Evolutionary conservation across 2,888 invertebrate species (phyloP).

Genomic region (Drosophila lutescens): DNA sequence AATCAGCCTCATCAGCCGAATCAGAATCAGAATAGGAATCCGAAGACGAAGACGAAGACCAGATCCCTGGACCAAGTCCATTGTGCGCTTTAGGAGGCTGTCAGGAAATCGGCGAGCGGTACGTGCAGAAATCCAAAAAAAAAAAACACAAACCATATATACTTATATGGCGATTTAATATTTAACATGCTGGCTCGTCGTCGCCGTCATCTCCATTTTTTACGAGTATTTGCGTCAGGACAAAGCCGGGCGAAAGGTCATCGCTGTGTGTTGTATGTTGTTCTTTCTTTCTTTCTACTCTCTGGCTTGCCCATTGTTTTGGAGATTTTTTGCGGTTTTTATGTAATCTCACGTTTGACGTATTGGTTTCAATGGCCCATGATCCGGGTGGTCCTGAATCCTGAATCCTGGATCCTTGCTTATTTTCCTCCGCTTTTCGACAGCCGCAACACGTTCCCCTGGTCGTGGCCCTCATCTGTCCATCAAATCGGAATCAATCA

Average conservation of each 20-base stretch:
- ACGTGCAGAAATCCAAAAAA: constrained; percentile 32
- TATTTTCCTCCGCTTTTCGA: constrained; percentile 2
- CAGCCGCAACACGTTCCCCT: constrained; percentile 64
- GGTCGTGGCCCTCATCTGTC: constrained; percentile 55
- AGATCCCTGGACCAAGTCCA: constrained; percentile 26
- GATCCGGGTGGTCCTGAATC: constrained; percentile 55
- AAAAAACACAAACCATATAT: not conserved
- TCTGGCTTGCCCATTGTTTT: constrained; percentile 63
- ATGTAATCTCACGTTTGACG: constrained; percentile 80
- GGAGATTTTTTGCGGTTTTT: constrained; percentile 76
- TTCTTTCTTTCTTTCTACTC: constrained; percentile 12
- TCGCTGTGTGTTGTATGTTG: constrained; percentile 30
- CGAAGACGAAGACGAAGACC: constrained; percentile 8
- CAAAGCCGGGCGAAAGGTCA: constrained; percentile 70
- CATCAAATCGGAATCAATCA: constrained; percentile 63
- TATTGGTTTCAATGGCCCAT: constrained; percentile 72
- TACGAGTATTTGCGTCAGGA: constrained; percentile 77
- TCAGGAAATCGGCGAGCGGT: constrained; percentile 13
- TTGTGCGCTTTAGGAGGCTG: constrained; percentile 39
- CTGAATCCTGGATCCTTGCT: constrained; percentile 1
- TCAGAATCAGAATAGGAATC: constrained; percentile 4
- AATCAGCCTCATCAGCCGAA: constrained; percentile 3
- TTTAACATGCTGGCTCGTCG: constrained; percentile 54
- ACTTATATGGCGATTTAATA: constrained; percentile 59
- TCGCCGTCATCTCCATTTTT: constrained; percentile 61